phyloP scores from a whole-genome alignment of 2,113 vertebrate genomes.

The Malurus cyaneus region DNA sequence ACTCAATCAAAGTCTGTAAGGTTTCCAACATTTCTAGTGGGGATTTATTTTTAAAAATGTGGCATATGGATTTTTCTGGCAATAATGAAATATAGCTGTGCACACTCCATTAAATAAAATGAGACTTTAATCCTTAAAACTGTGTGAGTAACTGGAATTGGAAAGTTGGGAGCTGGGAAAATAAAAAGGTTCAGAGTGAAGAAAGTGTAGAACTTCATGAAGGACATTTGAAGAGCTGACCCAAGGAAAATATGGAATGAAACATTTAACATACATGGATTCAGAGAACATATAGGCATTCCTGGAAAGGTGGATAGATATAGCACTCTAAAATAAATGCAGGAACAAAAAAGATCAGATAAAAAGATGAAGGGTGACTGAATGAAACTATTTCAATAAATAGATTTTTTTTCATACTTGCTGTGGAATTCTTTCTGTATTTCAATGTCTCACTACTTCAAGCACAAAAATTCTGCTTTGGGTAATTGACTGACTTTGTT shows the following conservation, averaged over 20 bases:
- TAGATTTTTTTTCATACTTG: not conserved
- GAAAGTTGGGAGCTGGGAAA: not conserved
- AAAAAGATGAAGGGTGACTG: not conserved
- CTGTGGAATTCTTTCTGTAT: not conserved
- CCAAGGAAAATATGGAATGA: not conserved
- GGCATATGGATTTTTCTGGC: conserved; percentile 76
- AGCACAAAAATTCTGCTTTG: not conserved
- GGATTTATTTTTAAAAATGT: conserved; percentile 73
- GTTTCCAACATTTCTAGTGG: conserved; percentile 72
- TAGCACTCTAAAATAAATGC: not conserved
- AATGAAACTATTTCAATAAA: not conserved
- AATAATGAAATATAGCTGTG: conserved; percentile 58
- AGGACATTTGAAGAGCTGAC: not conserved
- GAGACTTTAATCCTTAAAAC: conserved; percentile 35
- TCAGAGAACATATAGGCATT: not conserved
- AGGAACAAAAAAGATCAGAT: not conserved
- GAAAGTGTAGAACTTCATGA: not conserved
- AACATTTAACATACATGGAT: not conserved
- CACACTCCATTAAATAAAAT: conserved; percentile 63
- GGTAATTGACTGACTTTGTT: not conserved
- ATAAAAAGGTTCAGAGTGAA: not conserved
- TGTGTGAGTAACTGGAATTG: not conserved
- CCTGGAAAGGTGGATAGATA: not conserved
- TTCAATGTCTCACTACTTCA: not conserved
- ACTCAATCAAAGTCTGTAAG: conserved; percentile 77